Base-by-base conservation (phyloP, 2,888 invertebrate genomes). In the Cyclophora punctaria region DNA sequence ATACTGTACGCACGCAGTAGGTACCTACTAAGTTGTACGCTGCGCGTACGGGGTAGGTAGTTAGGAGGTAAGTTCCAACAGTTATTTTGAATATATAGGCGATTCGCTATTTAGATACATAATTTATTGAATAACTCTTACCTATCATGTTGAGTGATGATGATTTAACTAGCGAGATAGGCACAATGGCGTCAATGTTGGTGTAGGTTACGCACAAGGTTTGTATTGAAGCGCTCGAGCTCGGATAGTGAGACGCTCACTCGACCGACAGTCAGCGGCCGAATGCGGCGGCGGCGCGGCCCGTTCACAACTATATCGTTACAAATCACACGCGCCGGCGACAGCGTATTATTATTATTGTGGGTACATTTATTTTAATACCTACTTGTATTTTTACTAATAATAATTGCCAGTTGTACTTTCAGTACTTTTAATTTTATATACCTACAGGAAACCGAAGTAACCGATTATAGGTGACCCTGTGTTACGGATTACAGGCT, bases 151-250 rank as follows among this genome's bases (percentile, higher is more conserved):
- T 79, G 64, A 71, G 70, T 75, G 77, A 76, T 75, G 77, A 76
- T 74, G 76, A 75, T 76, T 71, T 66, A 64, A 63, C 64, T 67
- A 67, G 62, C 65, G 66, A 64, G 53, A 51, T 53, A 40, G 74
- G 80, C 73, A 69, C 82, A 88, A 87, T 81, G 75, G 73, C 72
- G 80, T 78, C 73, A 75, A 74, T 88, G 87, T 88, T 88, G 87
- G 73, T 74, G 86, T 88, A 88, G 88, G 88, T 88, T 88, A 78
- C 75, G 84, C 69, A 76, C 73, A 69, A 71, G 65, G 64, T 66
- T 63, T 64, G 62, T 62, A 63, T 64, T 52, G 57, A 60, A 51
- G 55, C 56, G 58, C 55, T 59, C 57, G 52, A 62, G 63, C 33
- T 20, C 3, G 34, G 33, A 57, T 66, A 51, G 65, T 58, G 71